Conservation (phyloP, 2,797 vertebrate genomes). For the Spatula clypeata region DNA sequence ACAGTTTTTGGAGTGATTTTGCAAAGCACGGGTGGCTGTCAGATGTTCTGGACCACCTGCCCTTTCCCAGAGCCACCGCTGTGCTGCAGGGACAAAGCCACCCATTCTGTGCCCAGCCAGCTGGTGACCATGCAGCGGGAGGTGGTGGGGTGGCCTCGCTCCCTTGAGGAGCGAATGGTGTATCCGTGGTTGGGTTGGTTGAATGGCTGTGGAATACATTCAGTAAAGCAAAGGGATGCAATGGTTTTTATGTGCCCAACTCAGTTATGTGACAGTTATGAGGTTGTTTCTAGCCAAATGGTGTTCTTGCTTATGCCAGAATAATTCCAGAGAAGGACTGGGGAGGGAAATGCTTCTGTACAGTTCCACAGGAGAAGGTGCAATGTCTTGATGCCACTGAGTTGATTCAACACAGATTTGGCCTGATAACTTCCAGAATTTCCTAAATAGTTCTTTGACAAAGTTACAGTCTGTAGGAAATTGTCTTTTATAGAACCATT, state of each 20-base stretch:
- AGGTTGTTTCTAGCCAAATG: rapidly evolving
- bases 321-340: background rate
- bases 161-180: rapidly evolving
- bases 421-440: rapidly evolving
- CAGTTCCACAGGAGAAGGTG: background rate
- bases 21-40: background rate
- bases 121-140: background rate
- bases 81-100: background rate
- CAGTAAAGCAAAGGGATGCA: background rate
- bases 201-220: background rate
- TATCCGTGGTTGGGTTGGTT: background rate
- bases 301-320: background rate
- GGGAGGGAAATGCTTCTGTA: background rate
- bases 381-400: background rate
- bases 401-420: background rate
- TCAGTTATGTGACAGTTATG: background rate
- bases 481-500: background rate
- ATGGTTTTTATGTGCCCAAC: rapidly evolving
- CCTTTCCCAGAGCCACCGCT: background rate
- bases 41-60: background rate
- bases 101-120: background rate
- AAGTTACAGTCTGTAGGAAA: background rate
- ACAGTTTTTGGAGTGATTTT: background rate
- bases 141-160: background rate
- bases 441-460: background rate